Evolutionary conservation across 1,140 invertebrate species (phyloP), one percentile per base, ranked within the genome.

Genomic region (Dendroctonus valens): DNA sequence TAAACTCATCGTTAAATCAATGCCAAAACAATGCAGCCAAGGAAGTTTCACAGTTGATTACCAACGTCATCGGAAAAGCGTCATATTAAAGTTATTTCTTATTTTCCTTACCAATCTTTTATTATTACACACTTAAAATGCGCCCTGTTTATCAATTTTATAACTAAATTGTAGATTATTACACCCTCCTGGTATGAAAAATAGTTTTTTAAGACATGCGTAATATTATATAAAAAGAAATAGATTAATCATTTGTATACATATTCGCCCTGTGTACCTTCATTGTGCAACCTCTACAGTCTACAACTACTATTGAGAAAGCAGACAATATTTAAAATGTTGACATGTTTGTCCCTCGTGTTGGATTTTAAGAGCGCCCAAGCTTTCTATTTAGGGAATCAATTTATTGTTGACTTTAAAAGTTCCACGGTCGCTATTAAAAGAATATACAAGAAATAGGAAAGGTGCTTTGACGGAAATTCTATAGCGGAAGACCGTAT

Each of bases 291-390:
- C 53, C 26, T 26, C 26, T 26, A 26, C 26, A 26, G 46, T 40
- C n/a, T 48, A 8, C 12, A 12, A 38, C 49, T 11, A 54, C n/a
- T 38, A 63, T 54, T 44, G 50, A 54, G 50, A 63, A 63, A 44
- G 15, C 51, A 54, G 60, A n/a, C 60, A 54, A 63, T 63, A 63
- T 63, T 63, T 63, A 63, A 63, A 54, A 63, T 42, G 53, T 63
- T 65, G 65, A 68, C 66, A 64, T 70, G 62, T 70, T 70, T 70
- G 69, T 70, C 60, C 65, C 66, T 70, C 69, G 69, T 68, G 66
- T 64, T 64, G 55, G 61, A 65, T 68, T 65, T 65, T 55, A 68
- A 59, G 66, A 70, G 69, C 69, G 65, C 68, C 59, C 54, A 64
- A 65, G 65, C 59, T 61, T 70, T 68, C 50, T 70, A 68, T 68